These are phyloP conservation scores for Dolichoris vasculosae DNA, from an alignment of 1,140 invertebrate species.

Conservation along the genomic window DNA sequence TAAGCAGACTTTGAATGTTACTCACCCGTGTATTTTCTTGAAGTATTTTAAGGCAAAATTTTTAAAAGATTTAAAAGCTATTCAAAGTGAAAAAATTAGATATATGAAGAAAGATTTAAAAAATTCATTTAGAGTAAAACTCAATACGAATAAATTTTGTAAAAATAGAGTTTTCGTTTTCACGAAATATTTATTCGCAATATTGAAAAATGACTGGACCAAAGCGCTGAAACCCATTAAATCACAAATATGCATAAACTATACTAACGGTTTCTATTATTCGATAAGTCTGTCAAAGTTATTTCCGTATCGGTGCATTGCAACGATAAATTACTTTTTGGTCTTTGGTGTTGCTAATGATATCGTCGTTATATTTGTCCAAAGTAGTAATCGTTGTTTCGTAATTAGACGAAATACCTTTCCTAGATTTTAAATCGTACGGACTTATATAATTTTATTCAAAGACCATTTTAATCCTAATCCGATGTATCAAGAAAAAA, in stretches of 20 bases:
- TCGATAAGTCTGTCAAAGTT: slow-evolving; percentile 52
- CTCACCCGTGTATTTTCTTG: no score
- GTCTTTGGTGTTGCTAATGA: not conserved
- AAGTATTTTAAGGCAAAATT: no score
- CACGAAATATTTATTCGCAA: slow-evolving; percentile 59
- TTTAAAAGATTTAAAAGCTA: no score
- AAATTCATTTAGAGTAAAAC: slow-evolving; percentile 51
- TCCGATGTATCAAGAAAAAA: no score
- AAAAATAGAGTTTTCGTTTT: slow-evolving; percentile 58
- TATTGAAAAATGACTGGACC: slow-evolving; percentile 35
- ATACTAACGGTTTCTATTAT: slow-evolving; percentile 53
- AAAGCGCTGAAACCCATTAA: not conserved
- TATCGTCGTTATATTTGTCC: not conserved
- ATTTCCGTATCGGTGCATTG: not conserved
- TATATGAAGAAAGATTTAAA: slow-evolving; percentile 46
- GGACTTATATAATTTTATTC: no score
- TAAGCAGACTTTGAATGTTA: no score
- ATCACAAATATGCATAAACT: slow-evolving; percentile 34
- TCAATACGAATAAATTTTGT: slow-evolving; percentile 17
- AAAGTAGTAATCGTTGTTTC: no score
- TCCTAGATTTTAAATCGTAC: no score
- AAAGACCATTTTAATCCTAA: no score
- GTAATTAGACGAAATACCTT: no score
- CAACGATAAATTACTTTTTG: slow-evolving; percentile 34
- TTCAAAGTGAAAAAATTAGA: no score